Evolutionary conservation across 2,113 vertebrate genomes (phyloP), one percentile per base, ranked within the genome.

Genomic region (Calypte anna): DNA sequence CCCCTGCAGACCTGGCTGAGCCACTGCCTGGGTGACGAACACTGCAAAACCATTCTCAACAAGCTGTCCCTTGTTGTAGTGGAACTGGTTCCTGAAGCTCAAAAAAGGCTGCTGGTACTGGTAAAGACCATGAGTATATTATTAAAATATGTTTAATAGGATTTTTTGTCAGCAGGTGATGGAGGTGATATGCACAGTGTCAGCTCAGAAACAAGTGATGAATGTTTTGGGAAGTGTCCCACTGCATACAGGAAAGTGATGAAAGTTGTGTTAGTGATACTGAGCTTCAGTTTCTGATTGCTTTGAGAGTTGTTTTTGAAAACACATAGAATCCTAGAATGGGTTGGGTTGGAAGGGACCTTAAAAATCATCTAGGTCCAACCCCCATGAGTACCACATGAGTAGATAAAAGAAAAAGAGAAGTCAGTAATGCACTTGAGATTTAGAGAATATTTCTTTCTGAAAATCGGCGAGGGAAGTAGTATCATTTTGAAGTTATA

Each of bases 61-160:
- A 33, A 67, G 23, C 44, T 51, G 11, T 53, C 31, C 57, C 16
- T 68, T 68, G 18, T 9, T 14, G 9, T 25, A 38, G 23, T 18
- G 43, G 9, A 27, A 27, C 51, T 40, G 38, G 15, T n/a, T 57
- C 51, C 38, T 48, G 43, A 7, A 40, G 38, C 79, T 94, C 28
- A 38, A 16, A 58, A 70, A 15, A 48, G 33, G 9, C 21, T 17
- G 4, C 27, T 61, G 44, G 6, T 38, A 40, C 33, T 91, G 14
- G 7, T 33, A 20, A 69, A 51, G 6, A 53, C 23, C 44, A 74
- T 22, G 43, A 24, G 4, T 17, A 3, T 62, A 82, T 55, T 43
- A 24, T 57, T 18, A 59, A 84, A 57, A 24, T 50, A 36, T 44
- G 0, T 31, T 68, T 36, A 5, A 1, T 2, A 8, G 44, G 36